Evolutionary conservation across 2,888 invertebrate genomes (phyloP), one percentile per base, ranked within the genome.

Genomic region (Actias luna): DNA sequence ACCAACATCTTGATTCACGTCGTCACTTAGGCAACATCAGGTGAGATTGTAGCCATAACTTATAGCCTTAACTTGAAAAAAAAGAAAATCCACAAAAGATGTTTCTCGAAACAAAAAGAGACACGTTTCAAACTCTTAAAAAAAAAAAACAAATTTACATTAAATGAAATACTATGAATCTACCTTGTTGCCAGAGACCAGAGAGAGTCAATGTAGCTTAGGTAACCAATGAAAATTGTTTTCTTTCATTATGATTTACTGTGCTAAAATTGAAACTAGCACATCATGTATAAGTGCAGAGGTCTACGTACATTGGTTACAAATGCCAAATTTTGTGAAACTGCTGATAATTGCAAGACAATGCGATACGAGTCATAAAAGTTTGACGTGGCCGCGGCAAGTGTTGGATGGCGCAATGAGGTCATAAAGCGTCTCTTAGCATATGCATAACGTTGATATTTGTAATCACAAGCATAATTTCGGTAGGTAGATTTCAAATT

Each of bases 271-370:
- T 36, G 22, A 35, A 16, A 0, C 5, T 59, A 2, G 1, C 14
- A 14, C 39, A 18, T 18, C 12, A 3, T 63, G 71, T 66, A 62
- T 68, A 71, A 67, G 57, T 58, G 39, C 55, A 64, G 50, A 61
- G 83, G 50, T 77, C 80, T 64, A 18, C 5, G 62, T 67, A 61
- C 5, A 25, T 14, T 83, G 84, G 88, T 72, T 64, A 63, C 68
- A 61, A 67, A 67, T 66, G 66, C 89, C 89, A 88, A 90, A 90
- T 87, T 88, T 89, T 83, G 82, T 87, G 86, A 84, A 87, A 84
- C 82, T 79, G 71, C 75, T 74, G 65, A 78, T 88, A 89, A 91
- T 91, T 91, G 84, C 82, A 72, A 74, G 77, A 79, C 90, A 89
- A 90, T 87, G 88, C 83, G 80, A 75, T 79, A 74, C 79, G 83